Conservation (phyloP, 2,888 invertebrate genomes). For the Ferrisia virgata region DNA sequence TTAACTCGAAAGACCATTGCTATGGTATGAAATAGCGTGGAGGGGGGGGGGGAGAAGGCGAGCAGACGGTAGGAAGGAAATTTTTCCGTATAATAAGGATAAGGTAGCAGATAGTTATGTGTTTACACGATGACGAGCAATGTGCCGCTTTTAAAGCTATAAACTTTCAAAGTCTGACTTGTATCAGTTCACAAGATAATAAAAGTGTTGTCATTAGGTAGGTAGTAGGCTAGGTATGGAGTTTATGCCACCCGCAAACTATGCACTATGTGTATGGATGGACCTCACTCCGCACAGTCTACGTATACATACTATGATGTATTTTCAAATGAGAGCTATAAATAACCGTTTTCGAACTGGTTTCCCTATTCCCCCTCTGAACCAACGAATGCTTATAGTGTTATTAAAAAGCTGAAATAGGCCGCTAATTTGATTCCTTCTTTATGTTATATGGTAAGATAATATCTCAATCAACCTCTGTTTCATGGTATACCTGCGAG, state of each 20-base stretch:
- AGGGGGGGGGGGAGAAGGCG: too few species aligned
- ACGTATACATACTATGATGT: not conserved
- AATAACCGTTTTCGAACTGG: slow-evolving; percentile 27
- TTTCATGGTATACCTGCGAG: not conserved
- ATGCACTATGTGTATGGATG: too few species aligned
- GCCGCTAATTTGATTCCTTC: slow-evolving; percentile 1
- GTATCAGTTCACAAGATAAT: slow-evolving; percentile 23
- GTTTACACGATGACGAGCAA: not conserved
- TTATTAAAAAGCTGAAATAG: slow-evolving; percentile 15
- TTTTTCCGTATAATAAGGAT: not conserved
- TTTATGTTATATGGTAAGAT: not conserved
- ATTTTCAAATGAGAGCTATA: not conserved
- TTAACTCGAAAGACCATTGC: too few species aligned
- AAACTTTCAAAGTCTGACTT: slow-evolving; percentile 16
- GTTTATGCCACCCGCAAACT: slow-evolving; percentile 24
- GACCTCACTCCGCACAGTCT: not conserved
- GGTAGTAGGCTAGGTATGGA: too few species aligned
- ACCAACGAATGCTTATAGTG: not conserved
- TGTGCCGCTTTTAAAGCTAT: not conserved
- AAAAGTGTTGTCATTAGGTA: slow-evolving; percentile 23
- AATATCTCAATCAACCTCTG: not conserved
- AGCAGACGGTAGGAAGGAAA: not conserved
- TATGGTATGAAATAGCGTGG: too few species aligned
- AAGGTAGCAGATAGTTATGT: not conserved
- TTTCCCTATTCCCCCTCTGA: not conserved